Evolutionary conservation across 2,113 vertebrate species (phyloP), one percentile per base, ranked within the genome.

Genomic region (Gopherus flavomarginatus): DNA sequence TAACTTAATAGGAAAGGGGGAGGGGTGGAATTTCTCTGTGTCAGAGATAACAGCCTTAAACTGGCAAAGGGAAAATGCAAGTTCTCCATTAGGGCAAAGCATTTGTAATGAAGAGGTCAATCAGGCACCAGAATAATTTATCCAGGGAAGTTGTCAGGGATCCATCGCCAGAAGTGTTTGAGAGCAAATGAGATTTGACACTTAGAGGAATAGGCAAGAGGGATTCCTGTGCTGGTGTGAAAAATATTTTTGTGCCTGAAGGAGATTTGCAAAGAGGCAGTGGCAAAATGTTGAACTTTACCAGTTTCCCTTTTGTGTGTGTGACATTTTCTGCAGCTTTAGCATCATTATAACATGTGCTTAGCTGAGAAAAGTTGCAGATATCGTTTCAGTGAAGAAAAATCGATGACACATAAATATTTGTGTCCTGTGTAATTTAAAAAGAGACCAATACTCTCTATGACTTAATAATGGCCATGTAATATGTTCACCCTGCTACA

Each of bases 161-260:
- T 78, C 75, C 75, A 78, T 78, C 96, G 95, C 89, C 85, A 78
- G 93, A 42, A 92, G 87, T 44, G 49, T 89, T 49, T 6, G 72
- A 90, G 93, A 84, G 81, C 75, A 95, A 86, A 97, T 44, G 53
- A 96, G 98, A 97, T 96, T 94, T 97, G 98, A 95, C 97, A 92
- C 90, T 81, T 5, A 52, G 94, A 92, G 93, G 81, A 75, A 49
- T 8, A 9, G 69, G 86, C 44, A 91, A 0, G 1, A 93, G 79
- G 81, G 79, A 82, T 81, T 90, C 21, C 4, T 5, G 84, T 3
- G 29, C 47, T 86, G 81, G 94, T 88, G 88, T 92, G 93, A 94
- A 86, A 88, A 96, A 87, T 5, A 65, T 44, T 83, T 21, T 56
- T 82, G 85, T 94, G 95, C 94, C 93, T 83, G 42, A 13, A 85